A percentile compares a stretch with the other conserved stretches of the same genome.
phyloP scores from a whole-genome alignment of 2,113 vertebrate genomes.

The Tupaia chinensis region DNA sequence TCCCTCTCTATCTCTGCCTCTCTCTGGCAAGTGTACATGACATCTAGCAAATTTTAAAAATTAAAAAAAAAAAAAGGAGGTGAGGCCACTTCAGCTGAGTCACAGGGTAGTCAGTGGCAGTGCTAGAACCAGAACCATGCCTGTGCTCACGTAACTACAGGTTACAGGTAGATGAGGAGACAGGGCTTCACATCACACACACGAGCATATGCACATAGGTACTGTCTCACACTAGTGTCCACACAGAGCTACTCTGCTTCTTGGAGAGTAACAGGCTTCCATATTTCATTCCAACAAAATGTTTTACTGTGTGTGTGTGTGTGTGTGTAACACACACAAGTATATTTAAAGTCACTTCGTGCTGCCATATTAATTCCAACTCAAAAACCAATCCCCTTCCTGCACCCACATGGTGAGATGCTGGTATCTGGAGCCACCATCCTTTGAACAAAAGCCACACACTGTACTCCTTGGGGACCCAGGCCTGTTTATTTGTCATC shows the following conservation, averaged over 20 bases:
- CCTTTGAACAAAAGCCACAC: neutral
- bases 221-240: neutral
- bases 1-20: no score
- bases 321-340: no score
- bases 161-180: neutral
- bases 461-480: neutral
- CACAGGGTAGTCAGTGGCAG: neutral
- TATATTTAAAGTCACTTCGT: neutral
- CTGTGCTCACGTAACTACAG: neutral
- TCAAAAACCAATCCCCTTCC: neutral
- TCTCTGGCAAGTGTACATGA: no score
- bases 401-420: neutral
- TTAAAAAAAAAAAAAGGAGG: neutral
- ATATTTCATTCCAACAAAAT: neutral
- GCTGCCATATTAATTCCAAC: neutral
- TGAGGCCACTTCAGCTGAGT: neutral
- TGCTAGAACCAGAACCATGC: neutral
- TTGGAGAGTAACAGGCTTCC: neutral
- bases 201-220: fast-evolving
- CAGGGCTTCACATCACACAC: neutral
- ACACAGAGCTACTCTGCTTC: neutral
- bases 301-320: neutral
- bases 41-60: no score
- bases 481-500: neutral
- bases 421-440: neutral